These are phyloP conservation scores for Pseudochromis fuscus DNA, from an alignment of 2,797 vertebrate species.

Conservation along the genomic window DNA sequence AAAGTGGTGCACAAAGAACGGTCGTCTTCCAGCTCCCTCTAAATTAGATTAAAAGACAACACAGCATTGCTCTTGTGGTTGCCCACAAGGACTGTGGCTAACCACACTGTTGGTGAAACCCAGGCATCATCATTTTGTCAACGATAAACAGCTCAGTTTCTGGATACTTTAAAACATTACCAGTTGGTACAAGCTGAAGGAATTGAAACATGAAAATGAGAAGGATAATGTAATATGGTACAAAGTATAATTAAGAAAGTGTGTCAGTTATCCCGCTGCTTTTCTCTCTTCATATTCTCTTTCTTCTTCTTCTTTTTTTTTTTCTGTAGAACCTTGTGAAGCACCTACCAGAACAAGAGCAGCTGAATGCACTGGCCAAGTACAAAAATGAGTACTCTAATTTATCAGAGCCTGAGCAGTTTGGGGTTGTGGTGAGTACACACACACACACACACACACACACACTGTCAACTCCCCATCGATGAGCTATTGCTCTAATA, in stretches of 20 bases:
- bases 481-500: neutral
- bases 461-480: neutral
- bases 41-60: constrained; percentile 21
- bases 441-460: neutral
- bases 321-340: constrained; percentile 95
- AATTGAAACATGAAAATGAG: neutral
- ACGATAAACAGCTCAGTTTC: neutral
- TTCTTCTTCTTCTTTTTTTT: constrained; percentile 12
- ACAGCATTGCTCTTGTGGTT: constrained; percentile 3
- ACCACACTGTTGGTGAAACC: constrained; percentile 4
- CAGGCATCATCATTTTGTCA: neutral
- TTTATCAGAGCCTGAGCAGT: constrained; percentile 96
- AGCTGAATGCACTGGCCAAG: constrained; percentile 90
- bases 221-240: too few relatives aligned
- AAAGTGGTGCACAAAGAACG: neutral
- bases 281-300: neutral
- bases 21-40: neutral
- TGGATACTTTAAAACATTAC: neutral
- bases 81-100: constrained; percentile 5
- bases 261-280: neutral
- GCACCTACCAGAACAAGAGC: constrained; percentile 94
- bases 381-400: constrained; percentile 89
- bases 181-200: neutral
- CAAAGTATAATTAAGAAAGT: neutral
- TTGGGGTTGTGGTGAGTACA: constrained; percentile 94